These are phyloP conservation scores for Wiebesia pumilae DNA, from an alignment of 1,140 invertebrate species.

Conservation along the genomic window DNA sequence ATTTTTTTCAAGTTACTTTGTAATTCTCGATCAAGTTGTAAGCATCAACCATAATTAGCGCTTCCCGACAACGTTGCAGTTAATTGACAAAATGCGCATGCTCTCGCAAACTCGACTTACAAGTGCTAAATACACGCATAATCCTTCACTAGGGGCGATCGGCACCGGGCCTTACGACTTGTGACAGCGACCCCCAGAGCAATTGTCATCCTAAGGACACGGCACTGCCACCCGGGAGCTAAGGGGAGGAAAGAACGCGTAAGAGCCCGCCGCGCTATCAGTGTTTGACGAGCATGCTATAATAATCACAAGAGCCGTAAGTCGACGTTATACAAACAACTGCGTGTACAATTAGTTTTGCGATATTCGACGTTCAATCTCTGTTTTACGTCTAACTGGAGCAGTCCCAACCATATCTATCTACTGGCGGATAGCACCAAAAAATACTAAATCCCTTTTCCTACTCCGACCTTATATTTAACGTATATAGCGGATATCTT, in stretches of 20 bases:
- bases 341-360: conserved; percentile 50
- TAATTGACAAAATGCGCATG: neutral
- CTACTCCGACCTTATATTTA: neutral
- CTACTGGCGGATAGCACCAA: neutral
- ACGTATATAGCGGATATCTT: neutral
- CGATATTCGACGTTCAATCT: conserved; percentile 52
- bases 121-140: neutral
- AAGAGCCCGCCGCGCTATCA: too few relatives aligned
- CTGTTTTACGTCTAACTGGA: conserved; percentile 51
- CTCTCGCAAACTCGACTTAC: neutral
- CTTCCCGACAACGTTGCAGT: neutral
- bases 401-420: conserved; percentile 5
- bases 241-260: too few relatives aligned
- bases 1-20: neutral
- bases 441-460: conserved; percentile 38
- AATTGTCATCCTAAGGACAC: too few relatives aligned
- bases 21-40: too few relatives aligned
- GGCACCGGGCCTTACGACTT: too few relatives aligned
- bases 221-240: too few relatives aligned
- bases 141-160: too few relatives aligned
- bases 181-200: too few relatives aligned
- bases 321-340: conserved; percentile 40
- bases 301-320: conserved; percentile 30
- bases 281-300: too few relatives aligned
- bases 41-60: neutral